Percentiles rank a stretch among this genome's conserved stretches.
Evolutionary conservation across 1,140 invertebrate species (phyloP).

Genomic region (Apis laboriosa): DNA sequence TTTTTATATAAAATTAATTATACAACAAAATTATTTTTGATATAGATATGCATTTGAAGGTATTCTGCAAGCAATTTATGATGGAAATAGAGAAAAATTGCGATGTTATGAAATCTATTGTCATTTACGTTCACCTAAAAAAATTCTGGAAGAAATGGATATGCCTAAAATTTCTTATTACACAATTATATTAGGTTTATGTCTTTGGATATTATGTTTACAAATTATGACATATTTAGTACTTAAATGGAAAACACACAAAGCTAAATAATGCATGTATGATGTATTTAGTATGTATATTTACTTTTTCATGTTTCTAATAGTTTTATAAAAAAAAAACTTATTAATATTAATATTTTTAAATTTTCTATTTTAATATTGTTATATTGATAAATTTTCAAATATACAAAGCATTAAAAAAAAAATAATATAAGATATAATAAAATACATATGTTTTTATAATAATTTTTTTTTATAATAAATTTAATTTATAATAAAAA

Average conservation of each 20-base stretch:
- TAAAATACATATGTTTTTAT: too few species aligned
- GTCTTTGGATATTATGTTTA: slow-evolving; percentile 69
- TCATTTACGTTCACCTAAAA: slow-evolving; percentile 55
- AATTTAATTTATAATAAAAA: background rate
- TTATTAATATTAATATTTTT: background rate
- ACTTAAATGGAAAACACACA: slow-evolving; percentile 69
- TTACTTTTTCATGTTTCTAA: background rate
- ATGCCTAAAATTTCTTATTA: slow-evolving; percentile 72
- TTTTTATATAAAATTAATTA: background rate
- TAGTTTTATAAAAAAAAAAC: background rate
- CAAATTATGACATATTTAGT: slow-evolving; percentile 68
- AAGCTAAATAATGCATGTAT: slow-evolving; percentile 59
- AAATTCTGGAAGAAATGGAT: slow-evolving; percentile 69
- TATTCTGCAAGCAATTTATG: slow-evolving; percentile 88
- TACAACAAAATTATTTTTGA: slow-evolving; percentile 60
- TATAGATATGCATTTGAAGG: slow-evolving; percentile 88
- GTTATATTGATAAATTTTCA: background rate
- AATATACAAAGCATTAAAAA: background rate
- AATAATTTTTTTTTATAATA: too few species aligned
- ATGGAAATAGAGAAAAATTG: slow-evolving; percentile 83
- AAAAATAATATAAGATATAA: background rate
- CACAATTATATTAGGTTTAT: slow-evolving; percentile 60
- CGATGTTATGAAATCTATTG: slow-evolving; percentile 79
- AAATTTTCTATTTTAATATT: background rate
- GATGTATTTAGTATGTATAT: background rate